phyloP scores from a whole-genome alignment of 2,113 vertebrate genomes.

The Phalacrocorax carbo region DNA sequence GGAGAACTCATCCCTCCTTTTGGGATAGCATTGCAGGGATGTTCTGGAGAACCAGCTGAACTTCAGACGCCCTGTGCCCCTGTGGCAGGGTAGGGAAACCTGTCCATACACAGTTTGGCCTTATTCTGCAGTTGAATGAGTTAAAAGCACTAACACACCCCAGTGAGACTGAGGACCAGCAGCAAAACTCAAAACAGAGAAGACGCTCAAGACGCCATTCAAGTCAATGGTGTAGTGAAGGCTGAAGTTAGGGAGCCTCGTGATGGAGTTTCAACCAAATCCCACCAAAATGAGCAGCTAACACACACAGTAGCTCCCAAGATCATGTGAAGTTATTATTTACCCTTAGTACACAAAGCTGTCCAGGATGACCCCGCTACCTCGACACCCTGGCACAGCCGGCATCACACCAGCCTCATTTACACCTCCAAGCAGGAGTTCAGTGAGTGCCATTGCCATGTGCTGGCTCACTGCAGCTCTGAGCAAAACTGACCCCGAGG shows the following conservation, averaged over 20 bases:
- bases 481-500: background rate
- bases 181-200: background rate
- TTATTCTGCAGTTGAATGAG: background rate
- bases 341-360: background rate
- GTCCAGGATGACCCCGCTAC: background rate
- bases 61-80: rapidly evolving
- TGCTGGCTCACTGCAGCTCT: background rate
- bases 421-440: background rate
- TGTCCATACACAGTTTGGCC: background rate
- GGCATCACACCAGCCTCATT: background rate
- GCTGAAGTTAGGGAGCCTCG: background rate
- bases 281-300: background rate
- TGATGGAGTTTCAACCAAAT: background rate
- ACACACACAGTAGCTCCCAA: background rate
- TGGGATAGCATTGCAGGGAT: rapidly evolving
- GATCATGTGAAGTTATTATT: background rate
- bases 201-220: background rate
- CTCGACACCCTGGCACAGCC: background rate
- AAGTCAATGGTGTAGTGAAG: background rate
- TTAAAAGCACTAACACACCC: background rate
- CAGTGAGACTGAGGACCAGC: background rate
- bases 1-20: background rate
- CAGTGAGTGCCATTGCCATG: background rate
- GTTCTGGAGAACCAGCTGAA: background rate
- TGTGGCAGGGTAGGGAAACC: rapidly evolving